Base-by-base conservation (phyloP, 2,113 vertebrate species). In the Tetrao urogallus region DNA sequence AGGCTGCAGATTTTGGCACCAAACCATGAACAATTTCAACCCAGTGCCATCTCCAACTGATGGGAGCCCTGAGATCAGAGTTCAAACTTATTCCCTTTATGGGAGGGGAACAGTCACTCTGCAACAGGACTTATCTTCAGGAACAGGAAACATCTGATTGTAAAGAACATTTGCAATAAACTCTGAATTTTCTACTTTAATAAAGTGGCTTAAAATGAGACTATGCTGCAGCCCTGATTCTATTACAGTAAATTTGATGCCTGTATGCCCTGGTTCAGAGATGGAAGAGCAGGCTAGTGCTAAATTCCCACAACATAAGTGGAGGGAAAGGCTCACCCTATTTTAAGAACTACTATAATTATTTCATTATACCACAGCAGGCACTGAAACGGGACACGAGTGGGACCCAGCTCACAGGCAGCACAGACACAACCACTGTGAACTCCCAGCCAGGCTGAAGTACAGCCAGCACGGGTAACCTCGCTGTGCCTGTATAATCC, bases 61-160 rank as follows among this genome's bases (percentile, higher is more conserved):
- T 13, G 84, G 74, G 63, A 92, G 52, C 78, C 48, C 10, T 7
- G 63, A 40, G 61, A 75, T 58, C 75, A 65, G 40, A 86, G 92
- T 84, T 89, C 75, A 88, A 86, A 94, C 34, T 54, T 76, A 83
- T n/a, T 92, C 82, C 81, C 79, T 94, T 93, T 75, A 71, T n/a
- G 32, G 80, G 82, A 92, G 88, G 40, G 82, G 58, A 84, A 74
- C 89, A 92, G 80, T 67, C 52, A 65, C 78, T 92, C 82, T 58
- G 94, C 94, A 95, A 94, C 89, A 97, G 95, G 93, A 97, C 95
- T 96, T 82, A 91, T 96, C 95, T 96, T 93, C 97, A 97, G 94
- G 90, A 95, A 95, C 93, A 97, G 96, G 96, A 98, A 98, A 97
- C 91, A 96, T 96, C 93, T 96, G 89, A 98, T 45, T 91, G 63